Percentiles rank a stretch among this genome's conserved stretches.
phyloP scores from a whole-genome alignment of 2,888 invertebrate genomes.

The Amphiduros pacificus region DNA sequence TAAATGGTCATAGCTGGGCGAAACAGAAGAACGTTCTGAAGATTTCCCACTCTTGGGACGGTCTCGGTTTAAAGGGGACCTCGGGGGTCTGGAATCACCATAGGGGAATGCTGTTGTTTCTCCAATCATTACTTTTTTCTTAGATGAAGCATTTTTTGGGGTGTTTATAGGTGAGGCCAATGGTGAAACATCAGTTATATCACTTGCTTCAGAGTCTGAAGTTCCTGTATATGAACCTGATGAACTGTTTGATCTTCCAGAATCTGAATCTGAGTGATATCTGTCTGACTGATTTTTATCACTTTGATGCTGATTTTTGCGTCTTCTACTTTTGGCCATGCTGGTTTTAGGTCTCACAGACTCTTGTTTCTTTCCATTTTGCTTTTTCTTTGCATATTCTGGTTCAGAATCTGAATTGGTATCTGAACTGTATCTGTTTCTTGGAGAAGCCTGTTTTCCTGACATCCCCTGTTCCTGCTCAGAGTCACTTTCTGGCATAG shows the following conservation, averaged over 20 bases:
- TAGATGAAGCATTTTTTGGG: background rate
- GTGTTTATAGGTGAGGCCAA: slow-evolving; percentile 22
- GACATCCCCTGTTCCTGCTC: background rate
- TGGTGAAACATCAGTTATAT: slow-evolving; percentile 31
- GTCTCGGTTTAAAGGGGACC: background rate
- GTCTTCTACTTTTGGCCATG: too few species aligned
- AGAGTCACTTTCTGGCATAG: background rate
- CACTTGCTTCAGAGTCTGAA: slow-evolving; percentile 16
- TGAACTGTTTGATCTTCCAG: background rate
- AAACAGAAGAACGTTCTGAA: background rate
- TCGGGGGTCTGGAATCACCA: background rate
- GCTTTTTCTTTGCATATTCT: too few species aligned
- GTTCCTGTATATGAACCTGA: background rate
- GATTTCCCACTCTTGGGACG: slow-evolving; percentile 5
- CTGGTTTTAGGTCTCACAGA: too few species aligned
- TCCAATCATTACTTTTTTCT: background rate
- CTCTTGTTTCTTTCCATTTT: too few species aligned
- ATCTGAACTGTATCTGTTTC: too few species aligned
- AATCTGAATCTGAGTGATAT: too few species aligned
- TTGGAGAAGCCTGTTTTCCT: too few species aligned
- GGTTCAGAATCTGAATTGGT: too few species aligned
- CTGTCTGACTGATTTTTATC: too few species aligned
- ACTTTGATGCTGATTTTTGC: too few species aligned
- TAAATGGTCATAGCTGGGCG: slow-evolving; percentile 7
- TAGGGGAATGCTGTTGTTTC: background rate